Evolutionary conservation across 2,113 vertebrate genomes (phyloP).

Genomic region (Pluvialis apricaria): DNA sequence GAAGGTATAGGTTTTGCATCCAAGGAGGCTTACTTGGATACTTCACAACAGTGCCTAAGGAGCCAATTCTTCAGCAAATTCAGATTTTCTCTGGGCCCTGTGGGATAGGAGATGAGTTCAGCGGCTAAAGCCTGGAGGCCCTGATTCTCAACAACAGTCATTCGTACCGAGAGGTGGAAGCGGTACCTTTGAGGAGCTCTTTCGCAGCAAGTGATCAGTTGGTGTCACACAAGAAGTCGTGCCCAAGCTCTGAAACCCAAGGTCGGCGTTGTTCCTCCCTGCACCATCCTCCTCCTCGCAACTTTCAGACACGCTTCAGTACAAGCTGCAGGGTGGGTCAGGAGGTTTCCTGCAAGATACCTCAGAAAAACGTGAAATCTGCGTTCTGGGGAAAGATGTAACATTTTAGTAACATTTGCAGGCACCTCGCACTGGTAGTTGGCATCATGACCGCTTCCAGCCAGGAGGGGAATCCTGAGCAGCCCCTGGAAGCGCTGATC

Average conservation of each 20-base stretch:
- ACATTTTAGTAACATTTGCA: background rate
- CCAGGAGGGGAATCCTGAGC: accelerated
- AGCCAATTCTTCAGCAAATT: background rate
- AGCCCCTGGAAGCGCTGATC: background rate
- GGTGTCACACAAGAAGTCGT: accelerated
- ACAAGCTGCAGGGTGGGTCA: background rate
- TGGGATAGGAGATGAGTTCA: background rate
- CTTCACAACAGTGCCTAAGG: accelerated
- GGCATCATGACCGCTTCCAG: accelerated
- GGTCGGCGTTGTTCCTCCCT: background rate
- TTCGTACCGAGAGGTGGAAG: background rate
- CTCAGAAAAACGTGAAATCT: background rate
- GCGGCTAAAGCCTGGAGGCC: background rate
- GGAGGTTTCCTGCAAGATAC: background rate
- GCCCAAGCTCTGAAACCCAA: background rate
- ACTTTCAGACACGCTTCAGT: background rate
- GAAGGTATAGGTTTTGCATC: background rate
- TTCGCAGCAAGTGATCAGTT: accelerated
- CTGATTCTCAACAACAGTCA: background rate
- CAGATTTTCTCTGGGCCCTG: background rate
- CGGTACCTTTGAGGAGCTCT: background rate
- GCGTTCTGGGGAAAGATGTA: background rate
- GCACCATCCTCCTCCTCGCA: background rate
- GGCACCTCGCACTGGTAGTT: background rate
- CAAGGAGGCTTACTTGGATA: background rate